Percentiles rank a stretch among this genome's conserved stretches.
phyloP scores from a whole-genome alignment of 2,113 vertebrate genomes.

The Heterotis niloticus region DNA sequence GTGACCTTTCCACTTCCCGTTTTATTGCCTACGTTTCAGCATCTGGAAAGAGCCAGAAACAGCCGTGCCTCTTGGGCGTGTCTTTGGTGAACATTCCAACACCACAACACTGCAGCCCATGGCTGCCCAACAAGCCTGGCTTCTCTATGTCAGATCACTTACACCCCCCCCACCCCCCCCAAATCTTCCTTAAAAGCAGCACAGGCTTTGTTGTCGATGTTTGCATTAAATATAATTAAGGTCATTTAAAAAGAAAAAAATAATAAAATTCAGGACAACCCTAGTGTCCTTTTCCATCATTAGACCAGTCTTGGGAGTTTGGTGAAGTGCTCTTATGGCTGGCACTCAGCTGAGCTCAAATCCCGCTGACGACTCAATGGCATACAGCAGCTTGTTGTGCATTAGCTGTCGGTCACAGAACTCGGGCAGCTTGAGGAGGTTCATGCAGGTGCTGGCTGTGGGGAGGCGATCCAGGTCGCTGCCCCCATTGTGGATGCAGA shows the following conservation, averaged over 20 bases:
- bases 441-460: slow-evolving; percentile 99
- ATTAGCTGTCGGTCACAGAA: slow-evolving; percentile 87
- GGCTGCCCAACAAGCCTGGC: slow-evolving; percentile 29
- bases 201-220: slow-evolving; percentile 3
- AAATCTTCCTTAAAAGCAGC: slow-evolving; percentile 20
- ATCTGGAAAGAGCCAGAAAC: slow-evolving; percentile 35
- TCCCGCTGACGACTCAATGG: slow-evolving; percentile 93
- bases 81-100: slow-evolving; percentile 80
- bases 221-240: slow-evolving; percentile 24
- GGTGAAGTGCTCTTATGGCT: not conserved
- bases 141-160: slow-evolving; percentile 8
- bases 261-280: slow-evolving; percentile 21
- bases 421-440: slow-evolving; percentile 95
- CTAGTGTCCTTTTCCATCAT: slow-evolving; percentile 10
- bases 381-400: slow-evolving; percentile 93
- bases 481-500: slow-evolving; percentile 97
- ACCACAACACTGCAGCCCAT: not conserved
- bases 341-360: slow-evolving; percentile 91
- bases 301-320: not conserved
- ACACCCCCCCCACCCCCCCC: not conserved
- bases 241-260: slow-evolving; percentile 25
- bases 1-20: not conserved
- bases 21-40: slow-evolving; percentile 50
- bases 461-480: slow-evolving; percentile 88
- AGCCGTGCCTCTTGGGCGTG: slow-evolving; percentile 64